Evolutionary conservation across 1,140 invertebrate species (phyloP).

Genomic region (Drosophila lacteicornis): DNA sequence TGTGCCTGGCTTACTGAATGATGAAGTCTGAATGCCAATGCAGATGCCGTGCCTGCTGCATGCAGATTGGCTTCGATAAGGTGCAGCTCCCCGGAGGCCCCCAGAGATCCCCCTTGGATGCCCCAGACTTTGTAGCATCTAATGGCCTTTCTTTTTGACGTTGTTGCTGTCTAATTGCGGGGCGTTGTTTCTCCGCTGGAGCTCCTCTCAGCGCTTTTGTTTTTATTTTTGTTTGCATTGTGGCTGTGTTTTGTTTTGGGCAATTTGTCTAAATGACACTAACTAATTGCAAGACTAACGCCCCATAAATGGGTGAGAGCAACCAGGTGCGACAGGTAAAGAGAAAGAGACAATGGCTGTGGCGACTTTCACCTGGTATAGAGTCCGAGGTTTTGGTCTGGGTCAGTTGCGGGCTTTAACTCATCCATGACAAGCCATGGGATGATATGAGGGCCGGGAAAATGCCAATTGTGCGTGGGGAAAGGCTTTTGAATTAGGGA

Average conservation of each 20-base stretch:
- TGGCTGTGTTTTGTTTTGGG: constrained; percentile 54
- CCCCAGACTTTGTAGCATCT: constrained; percentile 40
- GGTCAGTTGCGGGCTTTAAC: constrained; percentile 25
- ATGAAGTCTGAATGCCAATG: constrained; percentile 34
- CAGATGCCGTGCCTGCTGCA: constrained; percentile 46
- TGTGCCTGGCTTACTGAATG: constrained; percentile 6
- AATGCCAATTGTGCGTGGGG: constrained; percentile 27
- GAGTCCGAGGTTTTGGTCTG: constrained; percentile 20
- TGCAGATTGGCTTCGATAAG: constrained; percentile 61
- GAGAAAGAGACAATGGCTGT: constrained; percentile 48
- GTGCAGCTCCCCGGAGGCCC: constrained; percentile 12
- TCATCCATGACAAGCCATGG: constrained; percentile 21
- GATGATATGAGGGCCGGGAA: constrained; percentile 2
- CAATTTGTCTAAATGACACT: constrained; percentile 82
- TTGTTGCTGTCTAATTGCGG: constrained; percentile 60
- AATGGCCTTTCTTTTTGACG: constrained; percentile 79
- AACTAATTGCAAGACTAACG: constrained; percentile 80
- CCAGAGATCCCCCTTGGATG: neutral
- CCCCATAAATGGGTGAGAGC: constrained; percentile 68
- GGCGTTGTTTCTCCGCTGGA: constrained; percentile 60
- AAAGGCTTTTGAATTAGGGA: neutral
- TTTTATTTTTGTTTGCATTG: constrained; percentile 47
- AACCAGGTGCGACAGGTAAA: constrained; percentile 21
- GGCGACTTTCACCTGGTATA: constrained; percentile 62
- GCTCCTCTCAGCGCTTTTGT: constrained; percentile 41